Conservation (phyloP, 2,888 invertebrate species). For the Cylloceria caligata region DNA sequence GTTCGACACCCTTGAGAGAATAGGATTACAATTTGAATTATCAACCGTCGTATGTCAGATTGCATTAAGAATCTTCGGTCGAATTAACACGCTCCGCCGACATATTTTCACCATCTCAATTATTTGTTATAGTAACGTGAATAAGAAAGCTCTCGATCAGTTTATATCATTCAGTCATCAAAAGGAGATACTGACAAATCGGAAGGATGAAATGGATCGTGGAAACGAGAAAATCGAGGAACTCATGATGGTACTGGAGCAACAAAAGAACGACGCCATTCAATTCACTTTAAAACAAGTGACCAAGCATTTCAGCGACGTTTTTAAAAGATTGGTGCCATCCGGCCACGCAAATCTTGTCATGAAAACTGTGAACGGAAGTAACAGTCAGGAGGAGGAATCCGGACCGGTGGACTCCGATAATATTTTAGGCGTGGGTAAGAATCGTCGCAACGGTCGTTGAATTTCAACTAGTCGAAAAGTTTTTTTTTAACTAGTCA, state of each 20-base stretch:
- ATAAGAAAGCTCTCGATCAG: conserved; percentile 99
- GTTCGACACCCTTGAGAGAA: no score
- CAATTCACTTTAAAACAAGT: conserved; percentile 88
- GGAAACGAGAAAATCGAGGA: conserved; percentile 95
- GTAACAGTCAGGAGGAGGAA: not conserved
- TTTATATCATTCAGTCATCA: conserved; percentile 99
- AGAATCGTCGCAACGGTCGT: not conserved
- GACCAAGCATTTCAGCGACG: conserved; percentile 87
- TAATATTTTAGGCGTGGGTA: not conserved
- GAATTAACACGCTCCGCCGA: no score
- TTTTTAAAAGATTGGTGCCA: conserved; percentile 87
- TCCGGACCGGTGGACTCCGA: not conserved
- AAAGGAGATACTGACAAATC: conserved; percentile 97
- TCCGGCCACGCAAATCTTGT: conserved; percentile 87
- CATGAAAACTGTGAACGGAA: conserved; percentile 85
- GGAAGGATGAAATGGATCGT: conserved; percentile 98
- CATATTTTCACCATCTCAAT: no score
- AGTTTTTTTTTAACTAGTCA: not conserved
- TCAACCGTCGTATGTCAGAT: no score
- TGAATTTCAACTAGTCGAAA: not conserved
- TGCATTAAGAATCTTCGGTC: no score
- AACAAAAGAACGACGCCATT: conserved; percentile 88
- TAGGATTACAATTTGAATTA: no score
- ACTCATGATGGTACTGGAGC: conserved; percentile 87
- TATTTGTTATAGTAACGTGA: conserved; percentile 92